Conservation (phyloP, 2,113 vertebrate genomes). For the Micronisus gabar region DNA sequence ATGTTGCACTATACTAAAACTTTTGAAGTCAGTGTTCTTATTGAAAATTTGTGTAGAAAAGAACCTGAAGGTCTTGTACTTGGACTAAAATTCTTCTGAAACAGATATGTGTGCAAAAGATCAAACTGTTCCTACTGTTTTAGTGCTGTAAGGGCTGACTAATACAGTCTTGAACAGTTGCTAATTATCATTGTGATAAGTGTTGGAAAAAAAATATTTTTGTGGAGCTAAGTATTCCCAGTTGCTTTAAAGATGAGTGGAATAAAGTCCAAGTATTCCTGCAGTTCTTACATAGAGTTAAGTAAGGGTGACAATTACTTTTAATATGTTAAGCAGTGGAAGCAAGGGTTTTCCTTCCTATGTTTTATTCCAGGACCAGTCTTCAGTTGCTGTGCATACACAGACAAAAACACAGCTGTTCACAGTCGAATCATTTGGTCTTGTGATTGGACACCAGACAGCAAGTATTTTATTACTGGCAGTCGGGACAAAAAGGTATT, state of each 20-base stretch:
- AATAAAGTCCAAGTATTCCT: background rate
- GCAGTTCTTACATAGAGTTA: background rate
- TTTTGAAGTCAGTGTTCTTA: background rate
- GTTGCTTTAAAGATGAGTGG: background rate
- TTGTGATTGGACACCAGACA: slow-evolving; percentile 95
- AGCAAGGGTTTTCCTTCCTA: background rate
- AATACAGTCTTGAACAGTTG: background rate
- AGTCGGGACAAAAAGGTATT: slow-evolving; percentile 96
- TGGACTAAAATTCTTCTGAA: background rate
- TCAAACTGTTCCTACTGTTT: background rate
- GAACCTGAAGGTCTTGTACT: background rate
- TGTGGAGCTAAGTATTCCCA: background rate
- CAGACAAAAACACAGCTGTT: slow-evolving; percentile 83
- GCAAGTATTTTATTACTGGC: slow-evolving; percentile 91
- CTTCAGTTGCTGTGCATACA: slow-evolving; percentile 83
- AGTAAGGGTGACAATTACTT: background rate
- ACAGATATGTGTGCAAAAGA: background rate
- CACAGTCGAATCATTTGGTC: slow-evolving; percentile 97
- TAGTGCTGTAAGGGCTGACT: background rate
- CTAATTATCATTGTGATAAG: background rate
- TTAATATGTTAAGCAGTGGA: background rate
- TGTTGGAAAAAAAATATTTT: background rate
- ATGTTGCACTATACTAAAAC: background rate
- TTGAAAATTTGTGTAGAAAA: background rate
- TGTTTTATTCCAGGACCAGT: slow-evolving; percentile 74